Evolutionary conservation across 2,113 vertebrate genomes (phyloP).

Genomic region (Phycodurus eques): DNA sequence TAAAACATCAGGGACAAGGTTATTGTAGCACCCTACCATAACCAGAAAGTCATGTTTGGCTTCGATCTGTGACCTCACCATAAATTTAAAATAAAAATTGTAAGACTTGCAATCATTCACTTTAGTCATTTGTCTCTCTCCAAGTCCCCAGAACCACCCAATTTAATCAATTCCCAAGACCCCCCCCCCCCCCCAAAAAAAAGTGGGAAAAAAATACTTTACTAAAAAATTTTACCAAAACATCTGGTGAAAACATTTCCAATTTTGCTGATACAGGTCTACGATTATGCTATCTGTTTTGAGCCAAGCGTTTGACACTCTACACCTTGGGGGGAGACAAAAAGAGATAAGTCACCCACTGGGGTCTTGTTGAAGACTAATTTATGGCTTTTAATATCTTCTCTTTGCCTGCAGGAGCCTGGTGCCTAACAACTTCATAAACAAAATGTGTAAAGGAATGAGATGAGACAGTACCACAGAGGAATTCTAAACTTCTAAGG

Average conservation of each 20-base stretch:
- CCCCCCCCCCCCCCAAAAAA: too few relatives aligned
- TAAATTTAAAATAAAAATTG: neutral
- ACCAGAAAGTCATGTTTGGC: neutral
- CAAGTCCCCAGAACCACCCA: neutral
- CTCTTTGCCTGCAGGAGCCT: constrained; percentile 47
- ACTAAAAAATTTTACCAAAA: constrained; percentile 7
- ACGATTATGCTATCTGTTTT: constrained; percentile 13
- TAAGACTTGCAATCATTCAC: neutral
- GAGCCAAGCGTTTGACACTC: constrained; percentile 21
- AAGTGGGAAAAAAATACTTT: too few relatives aligned
- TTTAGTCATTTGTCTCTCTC: too few relatives aligned
- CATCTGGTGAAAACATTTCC: constrained; percentile 27
- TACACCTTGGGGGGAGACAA: constrained; percentile 29
- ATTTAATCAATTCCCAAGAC: neutral
- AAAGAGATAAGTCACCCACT: constrained; percentile 42
- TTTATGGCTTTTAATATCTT: constrained; percentile 67
- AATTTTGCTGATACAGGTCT: constrained; percentile 18
- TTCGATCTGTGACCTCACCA: neutral
- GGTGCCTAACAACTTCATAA: constrained; percentile 61
- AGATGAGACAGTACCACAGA: constrained; percentile 43
- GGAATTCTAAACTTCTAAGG: constrained; percentile 49
- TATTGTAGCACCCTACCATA: constrained; percentile 10
- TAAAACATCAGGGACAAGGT: neutral
- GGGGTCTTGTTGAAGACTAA: constrained; percentile 57
- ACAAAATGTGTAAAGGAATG: constrained; percentile 53